Conservation (phyloP, 2,113 vertebrate genomes). For the chimpanzee (Pan troglodytes) region DNA sequence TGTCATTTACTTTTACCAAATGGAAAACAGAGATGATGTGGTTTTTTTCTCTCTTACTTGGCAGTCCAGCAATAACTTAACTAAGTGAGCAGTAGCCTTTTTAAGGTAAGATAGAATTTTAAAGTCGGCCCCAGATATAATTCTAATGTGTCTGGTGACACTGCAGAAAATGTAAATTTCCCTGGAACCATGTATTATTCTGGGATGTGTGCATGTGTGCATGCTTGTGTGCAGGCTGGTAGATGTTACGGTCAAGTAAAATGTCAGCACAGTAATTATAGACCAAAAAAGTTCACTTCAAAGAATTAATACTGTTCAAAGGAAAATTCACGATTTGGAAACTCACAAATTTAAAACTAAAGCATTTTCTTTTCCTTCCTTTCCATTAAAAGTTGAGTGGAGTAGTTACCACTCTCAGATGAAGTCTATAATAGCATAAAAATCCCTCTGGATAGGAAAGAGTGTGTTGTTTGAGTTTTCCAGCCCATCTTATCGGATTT, state of each 20-base stretch:
- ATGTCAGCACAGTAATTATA: not conserved
- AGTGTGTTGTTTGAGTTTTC: slow-evolving; percentile 30
- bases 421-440: not conserved
- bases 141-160: not conserved
- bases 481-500: slow-evolving; percentile 39
- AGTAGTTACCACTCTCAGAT: not conserved
- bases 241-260: not conserved
- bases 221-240: not conserved
- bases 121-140: not conserved
- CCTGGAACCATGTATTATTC: not conserved
- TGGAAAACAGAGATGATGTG: not conserved
- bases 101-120: not conserved
- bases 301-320: not conserved
- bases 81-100: not conserved
- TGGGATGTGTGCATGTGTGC: not conserved
- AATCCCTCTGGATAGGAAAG: not conserved
- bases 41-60: not conserved
- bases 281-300: not conserved
- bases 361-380: slow-evolving; percentile 24
- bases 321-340: not conserved
- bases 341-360: not conserved
- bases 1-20: slow-evolving; percentile 3
- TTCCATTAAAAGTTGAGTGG: not conserved
- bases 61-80: not conserved
- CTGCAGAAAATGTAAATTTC: not conserved